Evolutionary conservation across 2,888 invertebrate genomes (phyloP).

Genomic region (Enoplolaimus lenunculus): DNA sequence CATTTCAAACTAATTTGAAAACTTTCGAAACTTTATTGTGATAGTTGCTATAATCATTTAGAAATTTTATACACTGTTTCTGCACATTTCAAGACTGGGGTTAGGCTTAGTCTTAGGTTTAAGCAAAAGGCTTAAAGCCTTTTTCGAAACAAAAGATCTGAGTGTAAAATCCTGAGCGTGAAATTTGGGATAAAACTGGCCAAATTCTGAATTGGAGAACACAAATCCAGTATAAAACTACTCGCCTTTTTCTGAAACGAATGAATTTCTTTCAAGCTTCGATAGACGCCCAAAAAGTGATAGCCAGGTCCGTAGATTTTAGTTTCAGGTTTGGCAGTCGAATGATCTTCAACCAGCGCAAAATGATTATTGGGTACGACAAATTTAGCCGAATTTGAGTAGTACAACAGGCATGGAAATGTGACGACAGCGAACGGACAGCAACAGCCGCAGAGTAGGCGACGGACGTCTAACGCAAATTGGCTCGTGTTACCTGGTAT

Average conservation of each 20-base stretch:
- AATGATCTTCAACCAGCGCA: slow-evolving; percentile 15
- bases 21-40: too few relatives aligned
- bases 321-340: slow-evolving; percentile 4
- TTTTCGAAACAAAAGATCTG: too few relatives aligned
- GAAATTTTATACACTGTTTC: too few relatives aligned
- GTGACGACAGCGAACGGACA: neutral
- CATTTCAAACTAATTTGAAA: too few relatives aligned
- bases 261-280: neutral
- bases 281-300: slow-evolving; percentile 12
- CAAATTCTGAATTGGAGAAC: too few relatives aligned
- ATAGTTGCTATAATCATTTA: too few relatives aligned
- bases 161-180: too few relatives aligned
- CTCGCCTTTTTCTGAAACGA: neutral
- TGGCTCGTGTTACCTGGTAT: slow-evolving; percentile 12
- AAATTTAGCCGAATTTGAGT: slow-evolving; percentile 15
- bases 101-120: too few relatives aligned
- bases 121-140: too few relatives aligned
- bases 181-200: too few relatives aligned
- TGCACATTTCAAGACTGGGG: too few relatives aligned
- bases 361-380: slow-evolving; percentile 17
- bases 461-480: neutral
- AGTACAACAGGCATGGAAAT: slow-evolving; percentile 5
- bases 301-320: slow-evolving; percentile 12
- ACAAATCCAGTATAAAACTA: too few relatives aligned
- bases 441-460: neutral